These are phyloP conservation scores for Sesamia nonagrioides DNA, from an alignment of 1,140 invertebrate genomes.

Conservation along the genomic window DNA sequence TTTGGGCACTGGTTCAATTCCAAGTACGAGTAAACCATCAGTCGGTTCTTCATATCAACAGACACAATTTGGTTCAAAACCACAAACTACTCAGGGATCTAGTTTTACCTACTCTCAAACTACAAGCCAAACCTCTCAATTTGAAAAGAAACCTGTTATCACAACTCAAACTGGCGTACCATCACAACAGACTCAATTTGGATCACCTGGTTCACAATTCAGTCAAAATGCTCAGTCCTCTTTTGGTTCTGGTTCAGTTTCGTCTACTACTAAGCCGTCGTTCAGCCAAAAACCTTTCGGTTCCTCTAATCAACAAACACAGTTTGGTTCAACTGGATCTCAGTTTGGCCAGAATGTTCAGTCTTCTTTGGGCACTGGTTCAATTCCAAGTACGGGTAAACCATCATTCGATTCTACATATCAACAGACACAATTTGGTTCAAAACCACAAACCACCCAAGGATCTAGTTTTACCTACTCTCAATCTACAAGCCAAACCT, in stretches of 20 bases:
- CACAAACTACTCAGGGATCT: background rate
- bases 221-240: background rate
- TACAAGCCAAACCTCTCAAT: background rate
- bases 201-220: too few species aligned
- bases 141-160: background rate
- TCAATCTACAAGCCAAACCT: background rate
- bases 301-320: too few species aligned
- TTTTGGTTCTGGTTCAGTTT: too few species aligned
- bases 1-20: too few species aligned
- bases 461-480: background rate
- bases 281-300: too few species aligned
- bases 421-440: background rate
- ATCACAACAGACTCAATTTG: background rate
- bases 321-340: background rate
- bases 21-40: too few species aligned
- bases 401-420: background rate
- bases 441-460: constrained; percentile 5
- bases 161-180: too few species aligned
- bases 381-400: background rate
- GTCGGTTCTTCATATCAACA: too few species aligned
- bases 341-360: background rate
- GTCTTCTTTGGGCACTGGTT: background rate
- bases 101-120: background rate
- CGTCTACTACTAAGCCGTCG: too few species aligned
- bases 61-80: background rate